Evolutionary conservation across 2,113 vertebrate species (phyloP).

Genomic region (Pontoporia blainvillei): DNA sequence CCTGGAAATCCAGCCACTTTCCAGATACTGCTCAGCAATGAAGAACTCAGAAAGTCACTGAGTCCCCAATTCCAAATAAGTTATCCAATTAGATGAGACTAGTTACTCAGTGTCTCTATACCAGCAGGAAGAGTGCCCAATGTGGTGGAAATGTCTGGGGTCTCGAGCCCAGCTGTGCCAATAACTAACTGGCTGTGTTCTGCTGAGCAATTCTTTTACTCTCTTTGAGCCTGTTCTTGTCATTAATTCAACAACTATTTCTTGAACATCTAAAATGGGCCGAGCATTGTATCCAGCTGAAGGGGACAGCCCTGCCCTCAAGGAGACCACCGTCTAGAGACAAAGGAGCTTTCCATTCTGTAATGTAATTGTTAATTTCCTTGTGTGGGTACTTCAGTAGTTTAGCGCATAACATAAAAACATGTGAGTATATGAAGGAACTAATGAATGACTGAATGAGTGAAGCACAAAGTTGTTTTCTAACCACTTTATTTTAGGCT

Average conservation of each 20-base stretch:
- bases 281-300: not conserved
- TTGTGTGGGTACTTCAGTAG: not conserved
- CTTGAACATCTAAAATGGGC: not conserved
- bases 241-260: not conserved
- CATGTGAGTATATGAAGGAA: not conserved
- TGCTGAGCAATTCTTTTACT: not conserved
- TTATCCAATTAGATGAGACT: not conserved
- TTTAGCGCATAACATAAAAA: not conserved
- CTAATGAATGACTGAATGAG: not conserved
- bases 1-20: conserved; percentile 17
- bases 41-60: conserved; percentile 23
- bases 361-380: not conserved
- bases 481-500: not conserved
- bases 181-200: not conserved
- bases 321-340: not conserved
- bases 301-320: not conserved
- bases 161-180: not conserved
- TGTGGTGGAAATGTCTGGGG: not conserved
- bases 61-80: not conserved
- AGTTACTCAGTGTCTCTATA: not conserved
- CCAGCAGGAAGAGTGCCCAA: not conserved
- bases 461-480: not conserved
- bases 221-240: not conserved
- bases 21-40: not conserved
- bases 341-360: not conserved